A percentile compares a stretch with the other conserved stretches of the same genome.
phyloP scores from a whole-genome alignment of 2,888 invertebrate genomes.

The Phytoseiulus persimilis region DNA sequence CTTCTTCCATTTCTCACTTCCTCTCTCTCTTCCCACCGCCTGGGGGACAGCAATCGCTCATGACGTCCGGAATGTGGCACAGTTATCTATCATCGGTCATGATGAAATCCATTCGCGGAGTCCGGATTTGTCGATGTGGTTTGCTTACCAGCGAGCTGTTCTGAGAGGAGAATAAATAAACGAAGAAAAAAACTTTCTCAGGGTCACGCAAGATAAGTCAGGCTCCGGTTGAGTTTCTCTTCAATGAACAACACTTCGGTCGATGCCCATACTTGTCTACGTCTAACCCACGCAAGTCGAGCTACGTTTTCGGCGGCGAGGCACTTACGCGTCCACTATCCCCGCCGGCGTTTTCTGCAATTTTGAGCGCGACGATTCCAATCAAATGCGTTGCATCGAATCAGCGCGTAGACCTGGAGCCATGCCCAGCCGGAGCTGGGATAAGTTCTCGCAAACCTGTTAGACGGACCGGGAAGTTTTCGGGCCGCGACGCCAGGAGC shows the following conservation, averaged over 20 bases:
- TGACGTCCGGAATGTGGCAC: no score
- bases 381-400: not conserved
- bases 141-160: no score
- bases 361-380: not conserved
- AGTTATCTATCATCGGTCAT: no score
- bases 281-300: not conserved
- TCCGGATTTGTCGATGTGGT: no score
- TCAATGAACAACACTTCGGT: not conserved
- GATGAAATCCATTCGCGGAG: no score
- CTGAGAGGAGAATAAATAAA: not conserved
- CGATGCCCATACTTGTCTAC: conserved; percentile 5
- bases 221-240: not conserved
- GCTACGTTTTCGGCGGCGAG: not conserved
- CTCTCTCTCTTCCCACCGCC: no score
- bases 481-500: no score
- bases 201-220: not conserved
- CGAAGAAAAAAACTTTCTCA: not conserved
- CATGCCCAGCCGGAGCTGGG: not conserved
- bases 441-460: no score
- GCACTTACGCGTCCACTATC: not conserved
- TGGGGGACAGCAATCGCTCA: no score
- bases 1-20: no score
- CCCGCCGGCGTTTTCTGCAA: not conserved
- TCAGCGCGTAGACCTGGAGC: not conserved
- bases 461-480: no score